Percentiles rank a stretch among this genome's conserved stretches.
Evolutionary conservation across 2,797 vertebrate species (phyloP).

Genomic region (Synaphobranchus kaupii): DNA sequence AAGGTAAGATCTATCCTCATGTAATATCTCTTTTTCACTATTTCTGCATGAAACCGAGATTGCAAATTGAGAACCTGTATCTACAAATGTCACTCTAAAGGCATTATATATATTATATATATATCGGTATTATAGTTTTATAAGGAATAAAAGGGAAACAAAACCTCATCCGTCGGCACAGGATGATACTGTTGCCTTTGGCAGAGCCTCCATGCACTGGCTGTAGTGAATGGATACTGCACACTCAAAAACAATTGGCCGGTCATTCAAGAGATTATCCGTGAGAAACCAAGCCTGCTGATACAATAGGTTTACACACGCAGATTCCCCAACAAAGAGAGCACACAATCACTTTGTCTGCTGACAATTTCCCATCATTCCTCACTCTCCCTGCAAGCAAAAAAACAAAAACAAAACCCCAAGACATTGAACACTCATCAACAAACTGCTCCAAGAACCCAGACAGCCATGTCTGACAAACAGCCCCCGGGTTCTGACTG

Average conservation of each 20-base stretch:
- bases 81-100: not conserved
- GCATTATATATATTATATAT: too few species aligned
- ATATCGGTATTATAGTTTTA: not conserved
- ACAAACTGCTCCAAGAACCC: not conserved
- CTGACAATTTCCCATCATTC: not conserved
- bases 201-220: not conserved
- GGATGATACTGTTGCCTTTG: not conserved
- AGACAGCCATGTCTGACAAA: conserved; percentile 25
- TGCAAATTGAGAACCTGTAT: not conserved
- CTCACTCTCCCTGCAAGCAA: not conserved
- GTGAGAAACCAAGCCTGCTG: not conserved
- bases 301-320: not conserved
- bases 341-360: not conserved
- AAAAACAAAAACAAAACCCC: not conserved
- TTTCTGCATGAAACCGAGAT: not conserved
- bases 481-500: conserved; percentile 15
- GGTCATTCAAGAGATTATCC: not conserved
- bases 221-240: not conserved
- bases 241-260: not conserved
- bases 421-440: conserved; percentile 27
- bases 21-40: not conserved
- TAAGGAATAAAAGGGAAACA: not conserved
- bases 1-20: not conserved
- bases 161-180: not conserved
- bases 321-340: not conserved